Evolutionary conservation across 2,888 invertebrate species (phyloP).

Genomic region (Chrysina gloriosa): DNA sequence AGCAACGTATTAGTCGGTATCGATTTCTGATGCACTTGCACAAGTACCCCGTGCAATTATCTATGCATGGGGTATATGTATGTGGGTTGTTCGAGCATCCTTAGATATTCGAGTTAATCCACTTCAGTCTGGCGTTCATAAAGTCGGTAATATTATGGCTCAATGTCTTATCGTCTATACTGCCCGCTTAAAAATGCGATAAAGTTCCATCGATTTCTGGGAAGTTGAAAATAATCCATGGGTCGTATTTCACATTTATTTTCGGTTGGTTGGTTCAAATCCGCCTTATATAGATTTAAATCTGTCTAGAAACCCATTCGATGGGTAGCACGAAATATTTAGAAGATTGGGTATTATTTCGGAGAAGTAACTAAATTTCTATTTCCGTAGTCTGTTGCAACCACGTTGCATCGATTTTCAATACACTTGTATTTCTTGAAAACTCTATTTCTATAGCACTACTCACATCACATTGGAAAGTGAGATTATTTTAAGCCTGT

Average conservation of each 20-base stretch:
- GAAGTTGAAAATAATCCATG: neutral
- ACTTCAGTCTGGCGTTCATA: conserved; percentile 13
- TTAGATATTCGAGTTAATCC: conserved; percentile 13
- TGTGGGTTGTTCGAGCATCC: conserved; percentile 5
- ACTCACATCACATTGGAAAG: too few relatives aligned
- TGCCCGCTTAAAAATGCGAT: neutral
- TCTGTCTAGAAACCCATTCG: neutral
- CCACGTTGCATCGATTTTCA: too few relatives aligned
- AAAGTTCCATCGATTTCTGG: neutral
- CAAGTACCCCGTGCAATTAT: neutral
- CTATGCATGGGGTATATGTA: neutral
- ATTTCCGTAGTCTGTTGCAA: too few relatives aligned
- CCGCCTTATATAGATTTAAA: neutral
- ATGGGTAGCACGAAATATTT: too few relatives aligned
- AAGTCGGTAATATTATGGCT: neutral
- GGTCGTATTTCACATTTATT: neutral
- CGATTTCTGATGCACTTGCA: conserved; percentile 19
- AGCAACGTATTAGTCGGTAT: conserved; percentile 6
- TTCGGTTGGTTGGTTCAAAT: neutral
- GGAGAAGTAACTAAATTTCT: too few relatives aligned
- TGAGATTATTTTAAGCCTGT: too few relatives aligned
- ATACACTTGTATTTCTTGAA: too few relatives aligned
- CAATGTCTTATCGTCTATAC: neutral
- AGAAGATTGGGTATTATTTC: too few relatives aligned
- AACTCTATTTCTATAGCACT: too few relatives aligned